Evolutionary conservation across 2,888 invertebrate genomes (phyloP).

Genomic region (Epinotia bilunana): DNA sequence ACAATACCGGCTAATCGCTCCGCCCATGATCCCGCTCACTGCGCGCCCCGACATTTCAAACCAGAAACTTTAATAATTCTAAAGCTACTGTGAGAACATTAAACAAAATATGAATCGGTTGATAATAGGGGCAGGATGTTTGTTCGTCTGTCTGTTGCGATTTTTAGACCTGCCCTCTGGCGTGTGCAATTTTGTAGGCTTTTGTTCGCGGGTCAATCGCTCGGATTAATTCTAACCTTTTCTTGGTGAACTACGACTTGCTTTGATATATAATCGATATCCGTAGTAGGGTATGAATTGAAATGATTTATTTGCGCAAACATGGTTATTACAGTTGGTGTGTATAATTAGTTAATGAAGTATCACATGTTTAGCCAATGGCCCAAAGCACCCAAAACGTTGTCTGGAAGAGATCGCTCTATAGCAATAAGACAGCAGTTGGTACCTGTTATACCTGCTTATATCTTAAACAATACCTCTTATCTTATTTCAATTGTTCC

Average conservation of each 20-base stretch:
- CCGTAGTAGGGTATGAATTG: no score
- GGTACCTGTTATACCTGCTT: no score
- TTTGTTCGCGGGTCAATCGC: conserved; percentile 31
- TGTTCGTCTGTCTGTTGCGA: conserved; percentile 56
- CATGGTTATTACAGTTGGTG: no score
- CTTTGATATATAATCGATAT: background rate
- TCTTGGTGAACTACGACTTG: background rate
- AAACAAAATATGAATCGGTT: conserved; percentile 78
- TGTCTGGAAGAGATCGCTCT: no score
- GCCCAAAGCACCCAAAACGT: no score
- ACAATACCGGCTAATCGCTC: conserved; percentile 36
- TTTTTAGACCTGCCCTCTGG: conserved; percentile 59
- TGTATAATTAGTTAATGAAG: no score
- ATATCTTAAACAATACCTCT: no score
- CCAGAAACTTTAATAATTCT: conserved; percentile 51
- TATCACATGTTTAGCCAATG: no score
- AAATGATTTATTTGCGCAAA: no score
- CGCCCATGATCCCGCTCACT: conserved; percentile 52
- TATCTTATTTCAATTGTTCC: no score
- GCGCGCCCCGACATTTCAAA: conserved; percentile 48
- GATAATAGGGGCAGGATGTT: conserved; percentile 67
- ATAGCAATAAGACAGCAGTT: no score
- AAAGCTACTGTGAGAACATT: conserved; percentile 73
- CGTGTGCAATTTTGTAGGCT: conserved; percentile 54
- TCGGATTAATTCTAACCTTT: conserved; percentile 14